Evolutionary conservation across 2,888 invertebrate species (phyloP), one percentile per base, ranked within the genome.

Genomic region (Cheilosia pagana): DNA sequence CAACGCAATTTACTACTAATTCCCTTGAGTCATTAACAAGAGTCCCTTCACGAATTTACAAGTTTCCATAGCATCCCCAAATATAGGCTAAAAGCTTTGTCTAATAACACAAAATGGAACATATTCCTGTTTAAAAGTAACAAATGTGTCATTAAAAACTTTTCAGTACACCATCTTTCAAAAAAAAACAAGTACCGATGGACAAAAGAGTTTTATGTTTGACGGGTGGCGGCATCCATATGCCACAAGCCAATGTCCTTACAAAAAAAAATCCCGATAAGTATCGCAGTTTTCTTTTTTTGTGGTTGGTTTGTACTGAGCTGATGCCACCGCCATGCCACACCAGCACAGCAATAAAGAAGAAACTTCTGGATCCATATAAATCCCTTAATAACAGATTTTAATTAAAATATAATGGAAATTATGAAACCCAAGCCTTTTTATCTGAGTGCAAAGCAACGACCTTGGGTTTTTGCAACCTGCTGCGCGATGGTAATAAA

Each of bases 371-470:
- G 67, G 62, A 55, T 78, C 67, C 72, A 60, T 35, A 72, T 67
- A 77, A 79, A 82, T 82, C 65, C 71, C 41, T 82, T 77, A 77
- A 77, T 67, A 82, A 78, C 60, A 67, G 82, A 82, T 82, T 82
- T 82, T 82, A 82, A 82, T 82, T 82, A 82, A 78, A 82, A 78
- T 77, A 72, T 72, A 82, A 82, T 82, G 72, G 71, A 82, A 82
- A 77, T 82, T 82, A 82, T 82, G 67, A 82, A 77, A 65, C 70
- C 65, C 53, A 60, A 48, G 23, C 62, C 43, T 57, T 82, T 72
- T 78, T 67, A 50, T 60, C 39, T 50, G 60, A 43, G 39, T 21
- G 43, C 43, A 16, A 23, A 68, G 53, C 48, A 59, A 50, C 59
- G 71, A 39, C 81, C 65, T 77, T 77, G 65, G 5, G 53, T 12